Base-by-base conservation (phyloP, 2,888 invertebrate species). In the Orthosia cruda region DNA sequence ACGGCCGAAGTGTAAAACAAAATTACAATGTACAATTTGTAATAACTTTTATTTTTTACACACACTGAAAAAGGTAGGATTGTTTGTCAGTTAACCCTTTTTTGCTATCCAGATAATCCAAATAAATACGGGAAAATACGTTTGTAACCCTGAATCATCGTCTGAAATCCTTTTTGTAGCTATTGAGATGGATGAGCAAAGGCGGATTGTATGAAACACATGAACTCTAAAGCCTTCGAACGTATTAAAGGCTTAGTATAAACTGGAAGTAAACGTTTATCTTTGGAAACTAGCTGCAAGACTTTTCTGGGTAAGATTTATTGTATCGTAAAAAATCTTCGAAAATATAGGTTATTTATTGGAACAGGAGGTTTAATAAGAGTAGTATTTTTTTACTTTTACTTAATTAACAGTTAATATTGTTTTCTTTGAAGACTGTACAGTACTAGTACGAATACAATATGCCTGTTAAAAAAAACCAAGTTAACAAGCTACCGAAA, bases 31-130 rank as follows among this genome's bases (percentile, higher is more conserved):
- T 72, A 65, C 71, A 83, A 78, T 83, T 79, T 77, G 77, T 79
- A 74, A 74, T 76, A 85, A 84, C 78, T 78, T 78, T 78, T 69
- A 58, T 84, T 63, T 67, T 81, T 68, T 66, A 65, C 62, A 65
- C 57, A 57, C 40, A 49, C 72, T 55, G 61, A 71, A 77, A 71
- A 74, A 62, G 69, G 54, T 69, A 59, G 74, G 76, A 84, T 86
- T 87, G 81, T 87, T 89, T 76, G 80, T 40, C 52, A 68, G 69
- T 74, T 71, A 75, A 83, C 85, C 86, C 77, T 85, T 84, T 75
- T 73, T 72, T 68, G 80, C 68, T 86, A 84, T 74, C 80, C 77
- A 75, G 63, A 81, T 88, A 84, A 89, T 82, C 75, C 80, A 59
- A 79, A 81, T 79, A 83, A 84, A 83, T 71, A 80, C 40, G 52